These are phyloP conservation scores for Amblyopsis hoosieri DNA, from an alignment of 2,797 vertebrate species.

Conservation along the genomic window DNA sequence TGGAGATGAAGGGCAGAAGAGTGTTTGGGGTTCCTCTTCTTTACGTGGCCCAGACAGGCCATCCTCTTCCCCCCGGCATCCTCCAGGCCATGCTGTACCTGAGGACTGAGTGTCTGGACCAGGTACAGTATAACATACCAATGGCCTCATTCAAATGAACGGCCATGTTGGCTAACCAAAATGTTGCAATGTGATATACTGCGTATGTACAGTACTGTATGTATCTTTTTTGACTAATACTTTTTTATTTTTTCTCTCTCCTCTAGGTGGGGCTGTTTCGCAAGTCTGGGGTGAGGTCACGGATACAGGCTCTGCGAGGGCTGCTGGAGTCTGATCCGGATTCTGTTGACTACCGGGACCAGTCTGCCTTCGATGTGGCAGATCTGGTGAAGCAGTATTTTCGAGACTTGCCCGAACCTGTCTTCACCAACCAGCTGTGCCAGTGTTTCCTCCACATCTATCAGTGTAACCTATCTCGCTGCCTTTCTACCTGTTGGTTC, in stretches of 20 bases:
- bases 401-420: slow-evolving; percentile 93
- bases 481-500: not conserved
- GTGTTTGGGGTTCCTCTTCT: slow-evolving; percentile 97
- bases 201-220: slow-evolving; percentile 1
- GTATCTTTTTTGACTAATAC: not conserved
- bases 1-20: slow-evolving; percentile 85
- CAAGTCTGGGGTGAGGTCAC: slow-evolving; percentile 97
- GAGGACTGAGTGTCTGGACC: slow-evolving; percentile 93
- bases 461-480: slow-evolving; percentile 82
- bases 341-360: slow-evolving; percentile 92
- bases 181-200: too few relatives aligned
- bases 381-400: slow-evolving; percentile 99
- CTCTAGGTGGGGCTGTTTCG: slow-evolving; percentile 94
- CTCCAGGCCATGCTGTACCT: slow-evolving; percentile 93
- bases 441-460: slow-evolving; percentile 99
- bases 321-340: slow-evolving; percentile 94
- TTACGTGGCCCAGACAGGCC: slow-evolving; percentile 92
- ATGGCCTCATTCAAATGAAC: not conserved
- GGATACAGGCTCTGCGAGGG: slow-evolving; percentile 92
- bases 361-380: slow-evolving; percentile 95
- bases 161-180: too few relatives aligned
- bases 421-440: slow-evolving; percentile 95
- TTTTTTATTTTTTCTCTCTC: slow-evolving; percentile 22
- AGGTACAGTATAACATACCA: slow-evolving; percentile 74
- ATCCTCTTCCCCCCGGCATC: slow-evolving; percentile 92